phyloP scores from a whole-genome alignment of 2,797 vertebrate genomes.

The Steatocranus sp. region DNA sequence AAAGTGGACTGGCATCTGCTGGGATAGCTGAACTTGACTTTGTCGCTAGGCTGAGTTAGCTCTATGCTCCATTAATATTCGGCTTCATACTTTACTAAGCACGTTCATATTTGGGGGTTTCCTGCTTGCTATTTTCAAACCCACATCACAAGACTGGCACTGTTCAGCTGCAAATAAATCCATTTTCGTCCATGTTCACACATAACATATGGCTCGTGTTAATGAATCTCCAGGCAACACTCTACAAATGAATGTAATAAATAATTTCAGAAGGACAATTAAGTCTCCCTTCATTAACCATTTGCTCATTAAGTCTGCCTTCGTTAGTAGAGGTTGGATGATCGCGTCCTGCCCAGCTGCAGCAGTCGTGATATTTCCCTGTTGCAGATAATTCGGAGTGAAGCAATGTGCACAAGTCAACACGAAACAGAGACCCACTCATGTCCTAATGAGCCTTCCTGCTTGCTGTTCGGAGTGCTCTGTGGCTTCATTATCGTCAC shows the following conservation, averaged over 20 bases:
- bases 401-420: not conserved
- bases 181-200: constrained; percentile 13
- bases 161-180: constrained; percentile 28
- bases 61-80: not conserved
- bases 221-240: constrained; percentile 51
- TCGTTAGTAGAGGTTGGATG: constrained; percentile 55
- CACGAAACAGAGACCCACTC: constrained; percentile 30
- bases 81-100: not conserved
- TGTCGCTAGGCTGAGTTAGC: not conserved
- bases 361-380: not conserved
- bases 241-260: constrained; percentile 50
- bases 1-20: not conserved
- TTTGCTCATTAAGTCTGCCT: constrained; percentile 62
- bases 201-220: not conserved
- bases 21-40: not conserved
- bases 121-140: not conserved
- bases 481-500: constrained; percentile 57
- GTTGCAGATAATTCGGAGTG: constrained; percentile 1
- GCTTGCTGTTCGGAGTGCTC: constrained; percentile 38
- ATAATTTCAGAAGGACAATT: constrained; percentile 64
- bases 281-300: constrained; percentile 56
- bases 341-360: constrained; percentile 17
- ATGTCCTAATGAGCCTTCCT: constrained; percentile 52
- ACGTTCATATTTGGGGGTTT: not conserved
- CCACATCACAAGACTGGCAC: not conserved